Percentiles rank a stretch among this genome's conserved stretches.
Evolutionary conservation across 2,888 invertebrate genomes (phyloP).

Genomic region (Mechanitis messenoides): DNA sequence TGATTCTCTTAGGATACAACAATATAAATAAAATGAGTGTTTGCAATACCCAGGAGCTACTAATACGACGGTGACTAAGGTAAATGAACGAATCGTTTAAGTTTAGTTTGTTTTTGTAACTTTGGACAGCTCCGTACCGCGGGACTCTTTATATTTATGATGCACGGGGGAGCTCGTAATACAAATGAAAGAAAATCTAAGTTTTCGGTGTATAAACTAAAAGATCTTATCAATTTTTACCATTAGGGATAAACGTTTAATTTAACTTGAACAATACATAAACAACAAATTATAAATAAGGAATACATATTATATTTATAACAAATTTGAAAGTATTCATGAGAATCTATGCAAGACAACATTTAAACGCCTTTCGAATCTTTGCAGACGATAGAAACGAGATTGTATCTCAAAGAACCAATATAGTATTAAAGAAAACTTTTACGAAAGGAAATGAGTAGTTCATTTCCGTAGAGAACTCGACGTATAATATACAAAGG

Average conservation of each 20-base stretch:
- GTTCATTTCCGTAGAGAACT: constrained; percentile 55
- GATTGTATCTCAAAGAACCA: constrained; percentile 29
- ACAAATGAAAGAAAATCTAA: constrained; percentile 26
- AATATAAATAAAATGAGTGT: constrained; percentile 2
- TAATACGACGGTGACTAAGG: constrained; percentile 9
- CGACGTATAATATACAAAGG: constrained; percentile 65
- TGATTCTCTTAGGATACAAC: background rate
- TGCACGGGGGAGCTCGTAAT: constrained; percentile 27
- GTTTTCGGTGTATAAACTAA: constrained; percentile 23
- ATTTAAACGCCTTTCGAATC: constrained; percentile 7
- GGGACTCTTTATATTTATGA: constrained; percentile 29
- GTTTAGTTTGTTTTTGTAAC: constrained; percentile 28
- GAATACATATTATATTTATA: too few relatives aligned
- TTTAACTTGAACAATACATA: background rate
- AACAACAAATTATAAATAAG: too few relatives aligned
- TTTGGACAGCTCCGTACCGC: constrained; percentile 24
- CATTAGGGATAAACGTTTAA: constrained; percentile 17
- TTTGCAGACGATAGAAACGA: constrained; percentile 11
- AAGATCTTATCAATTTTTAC: constrained; percentile 26
- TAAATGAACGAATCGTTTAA: constrained; percentile 25
- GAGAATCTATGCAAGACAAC: background rate
- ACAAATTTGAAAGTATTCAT: background rate
- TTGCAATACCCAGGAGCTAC: constrained; percentile 7
- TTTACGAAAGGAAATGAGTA: constrained; percentile 66
- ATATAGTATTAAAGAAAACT: constrained; percentile 57